Percentiles rank a stretch among this genome's conserved stretches.
phyloP scores from a whole-genome alignment of 2,113 vertebrate genomes.

The Sula dactylatra region DNA sequence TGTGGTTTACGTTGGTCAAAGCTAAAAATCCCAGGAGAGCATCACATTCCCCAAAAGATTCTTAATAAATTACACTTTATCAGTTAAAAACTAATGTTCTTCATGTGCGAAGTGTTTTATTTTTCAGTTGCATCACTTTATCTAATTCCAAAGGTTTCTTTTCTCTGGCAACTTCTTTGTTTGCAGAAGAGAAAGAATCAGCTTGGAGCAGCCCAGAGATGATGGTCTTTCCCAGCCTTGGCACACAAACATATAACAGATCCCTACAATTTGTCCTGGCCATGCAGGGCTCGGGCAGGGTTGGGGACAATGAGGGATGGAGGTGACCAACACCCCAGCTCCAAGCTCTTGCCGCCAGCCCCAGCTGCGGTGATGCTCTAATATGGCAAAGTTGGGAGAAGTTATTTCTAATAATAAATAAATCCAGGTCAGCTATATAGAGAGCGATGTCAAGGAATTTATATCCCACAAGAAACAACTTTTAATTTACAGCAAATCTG shows the following conservation, averaged over 20 bases:
- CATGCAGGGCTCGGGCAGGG: neutral
- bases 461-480: neutral
- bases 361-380: neutral
- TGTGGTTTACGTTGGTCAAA: neutral
- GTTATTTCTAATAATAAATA: neutral
- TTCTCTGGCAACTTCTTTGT: neutral
- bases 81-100: neutral
- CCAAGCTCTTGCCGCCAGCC: neutral
- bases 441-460: neutral
- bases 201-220: neutral
- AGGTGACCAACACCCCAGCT: neutral
- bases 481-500: neutral
- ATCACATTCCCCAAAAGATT: neutral
- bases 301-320: neutral
- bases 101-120: neutral
- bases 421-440: neutral
- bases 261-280: neutral
- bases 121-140: neutral
- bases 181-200: neutral
- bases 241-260: accelerated
- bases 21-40: neutral
- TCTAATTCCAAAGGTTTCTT: neutral
- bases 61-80: neutral
- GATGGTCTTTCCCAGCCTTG: neutral
- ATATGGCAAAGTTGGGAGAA: neutral